Base-by-base conservation (phyloP, 1,140 invertebrate species). In the Carposina sasakii region DNA sequence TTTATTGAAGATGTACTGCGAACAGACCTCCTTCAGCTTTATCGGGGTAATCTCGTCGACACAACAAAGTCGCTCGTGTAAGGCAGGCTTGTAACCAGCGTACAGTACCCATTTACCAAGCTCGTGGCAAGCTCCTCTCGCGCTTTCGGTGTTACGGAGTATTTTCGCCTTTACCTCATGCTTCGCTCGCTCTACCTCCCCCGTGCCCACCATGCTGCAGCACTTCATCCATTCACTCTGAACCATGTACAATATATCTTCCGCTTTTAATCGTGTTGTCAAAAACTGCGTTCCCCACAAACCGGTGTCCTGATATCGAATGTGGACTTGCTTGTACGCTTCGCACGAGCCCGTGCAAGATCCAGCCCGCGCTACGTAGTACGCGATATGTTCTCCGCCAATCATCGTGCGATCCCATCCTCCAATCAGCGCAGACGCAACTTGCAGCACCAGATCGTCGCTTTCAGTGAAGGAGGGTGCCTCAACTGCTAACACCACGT, bases 91-190 rank as follows among this genome's bases (percentile, higher is more conserved):
- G 30, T 89, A 78, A 9, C 90, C 89, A 62, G 93, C 93, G 71
- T 90, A 93, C 24, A 96, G 75, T 75, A 94, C 88, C 84, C 93
- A 92, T 54, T 91, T 85, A 3, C 93, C 94, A 63, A 95, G 92
- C 64, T 94, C 92, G 72, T 93, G 92, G 84, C 92, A 94, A 41
- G 93, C 87, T 1, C 91, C 89, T 3, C 90, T 92, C 1, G 91
- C 88, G 9, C 91, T 93, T 73, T 94, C 92, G 33, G 92, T 76
- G 58, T 92, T 88, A 1, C 92, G 83, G 5, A 94, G 69, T 75
- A 94, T 20, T 22, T 74, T 66, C 4, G 67, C 68, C 50, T 70
- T 85, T 13, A 76, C 54, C 31, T 74, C 62, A 34, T 70, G 70
- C 39, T 82, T 77, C 8, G 85, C 81, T 15, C 72, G 66, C 15